These are phyloP conservation scores for Lipophrys pholis DNA, from an alignment of 2,113 vertebrate genomes.

Conservation along the genomic window DNA sequence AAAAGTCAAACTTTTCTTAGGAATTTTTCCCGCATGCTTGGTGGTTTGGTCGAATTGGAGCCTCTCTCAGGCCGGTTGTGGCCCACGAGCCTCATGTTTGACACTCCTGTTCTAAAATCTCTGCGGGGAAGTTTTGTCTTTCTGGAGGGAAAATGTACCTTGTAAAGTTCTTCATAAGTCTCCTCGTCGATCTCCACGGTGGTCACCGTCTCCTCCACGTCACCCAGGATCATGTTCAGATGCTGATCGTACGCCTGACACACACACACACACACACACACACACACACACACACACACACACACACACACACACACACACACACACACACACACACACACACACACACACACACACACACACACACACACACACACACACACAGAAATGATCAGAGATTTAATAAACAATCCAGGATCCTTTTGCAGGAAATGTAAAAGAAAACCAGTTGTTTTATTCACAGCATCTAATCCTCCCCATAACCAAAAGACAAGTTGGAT, in stretches of 20 bases:
- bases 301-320: not conserved
- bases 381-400: not conserved
- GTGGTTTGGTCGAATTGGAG: too few relatives aligned
- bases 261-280: not conserved
- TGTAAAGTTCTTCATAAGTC: slow-evolving; percentile 98
- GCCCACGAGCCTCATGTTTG: too few relatives aligned
- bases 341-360: not conserved
- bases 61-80: too few relatives aligned
- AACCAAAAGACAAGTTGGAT: too few relatives aligned
- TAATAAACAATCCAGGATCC: not conserved
- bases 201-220: slow-evolving; percentile 98
- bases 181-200: slow-evolving; percentile 99
- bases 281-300: not conserved
- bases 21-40: too few relatives aligned
- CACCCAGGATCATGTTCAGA: slow-evolving; percentile 98
- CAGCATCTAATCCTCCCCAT: too few relatives aligned
- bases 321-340: not conserved
- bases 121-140: too few relatives aligned
- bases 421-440: too few relatives aligned
- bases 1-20: too few relatives aligned
- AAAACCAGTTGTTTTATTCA: too few relatives aligned
- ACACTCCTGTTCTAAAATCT: too few relatives aligned
- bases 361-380: not conserved
- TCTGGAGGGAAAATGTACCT: slow-evolving; percentile 78
- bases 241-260: slow-evolving; percentile 97